Evolutionary conservation across 2,113 vertebrate genomes (phyloP).

Genomic region (Halichoeres trimaculatus): DNA sequence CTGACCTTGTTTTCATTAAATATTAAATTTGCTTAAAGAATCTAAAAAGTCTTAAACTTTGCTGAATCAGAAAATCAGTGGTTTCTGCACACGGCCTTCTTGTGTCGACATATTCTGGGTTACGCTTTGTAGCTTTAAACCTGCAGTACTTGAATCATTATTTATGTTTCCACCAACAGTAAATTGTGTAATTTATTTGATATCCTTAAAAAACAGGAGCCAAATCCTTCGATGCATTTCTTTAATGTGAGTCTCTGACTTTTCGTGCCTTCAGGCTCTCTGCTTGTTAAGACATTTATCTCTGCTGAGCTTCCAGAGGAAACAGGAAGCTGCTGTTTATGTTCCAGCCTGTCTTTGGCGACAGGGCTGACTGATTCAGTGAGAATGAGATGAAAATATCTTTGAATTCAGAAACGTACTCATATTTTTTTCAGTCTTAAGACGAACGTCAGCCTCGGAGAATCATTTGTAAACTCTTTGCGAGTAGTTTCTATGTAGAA

Average conservation of each 20-base stretch:
- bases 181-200: conserved; percentile 59
- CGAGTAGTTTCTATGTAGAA: conserved; percentile 51
- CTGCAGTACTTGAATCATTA: conserved; percentile 84
- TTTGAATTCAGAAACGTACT: conserved; percentile 6
- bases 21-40: conserved; percentile 13
- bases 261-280: conserved; percentile 50
- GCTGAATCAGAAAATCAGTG: conserved; percentile 24
- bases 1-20: conserved; percentile 2
- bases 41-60: neutral
- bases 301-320: conserved; percentile 8
- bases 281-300: conserved; percentile 3
- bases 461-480: conserved; percentile 43
- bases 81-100: conserved; percentile 29
- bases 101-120: conserved; percentile 34
- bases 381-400: neutral
- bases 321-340: conserved; percentile 26
- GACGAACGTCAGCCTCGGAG: conserved; percentile 9
- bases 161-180: conserved; percentile 67
- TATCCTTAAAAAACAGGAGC: conserved; percentile 39
- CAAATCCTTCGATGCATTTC: conserved; percentile 23
- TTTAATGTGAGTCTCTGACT: conserved; percentile 41
- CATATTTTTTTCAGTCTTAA: conserved; percentile 10
- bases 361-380: neutral
- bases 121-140: conserved; percentile 74
- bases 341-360: conserved; percentile 15